A percentile compares a stretch with the other conserved stretches of the same genome.
These are phyloP conservation scores for Dryocosmus kuriphilus DNA, from an alignment of 2,888 invertebrate species.

Conservation along the genomic window DNA sequence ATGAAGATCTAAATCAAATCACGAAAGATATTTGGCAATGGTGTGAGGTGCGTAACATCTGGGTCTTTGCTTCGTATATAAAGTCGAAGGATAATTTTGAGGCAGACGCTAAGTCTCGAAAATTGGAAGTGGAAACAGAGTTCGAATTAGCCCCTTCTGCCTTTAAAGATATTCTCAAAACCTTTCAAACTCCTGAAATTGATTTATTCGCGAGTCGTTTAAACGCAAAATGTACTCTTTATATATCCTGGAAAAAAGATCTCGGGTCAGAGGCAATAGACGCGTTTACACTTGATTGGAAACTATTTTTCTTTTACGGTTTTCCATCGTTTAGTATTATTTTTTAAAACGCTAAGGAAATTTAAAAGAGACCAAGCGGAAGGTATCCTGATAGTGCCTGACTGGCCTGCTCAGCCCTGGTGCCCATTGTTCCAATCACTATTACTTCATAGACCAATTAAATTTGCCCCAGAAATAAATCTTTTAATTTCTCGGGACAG, in stretches of 20 bases:
- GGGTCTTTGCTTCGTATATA: too few relatives aligned
- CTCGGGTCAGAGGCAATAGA: too few relatives aligned
- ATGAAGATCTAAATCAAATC: too few relatives aligned
- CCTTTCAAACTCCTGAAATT: constrained; percentile 51
- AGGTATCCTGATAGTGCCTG: constrained; percentile 49
- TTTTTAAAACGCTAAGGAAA: too few relatives aligned
- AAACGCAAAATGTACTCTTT: too few relatives aligned
- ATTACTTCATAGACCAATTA: neutral
- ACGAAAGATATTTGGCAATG: too few relatives aligned
- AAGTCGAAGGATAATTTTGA: constrained; percentile 44
- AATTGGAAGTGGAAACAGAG: constrained; percentile 47
- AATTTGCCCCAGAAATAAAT: constrained; percentile 26
- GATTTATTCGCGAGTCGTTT: constrained; percentile 59
- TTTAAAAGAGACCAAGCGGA: constrained; percentile 42
- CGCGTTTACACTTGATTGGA: too few relatives aligned
- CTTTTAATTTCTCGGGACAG: constrained; percentile 43
- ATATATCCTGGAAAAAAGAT: too few relatives aligned
- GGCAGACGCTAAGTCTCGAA: constrained; percentile 48
- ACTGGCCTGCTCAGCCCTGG: constrained; percentile 52
- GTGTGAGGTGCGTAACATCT: too few relatives aligned
- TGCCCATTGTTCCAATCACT: constrained; percentile 44
- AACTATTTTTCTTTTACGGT: too few relatives aligned
- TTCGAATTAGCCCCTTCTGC: constrained; percentile 39
- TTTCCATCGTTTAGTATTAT: too few relatives aligned
- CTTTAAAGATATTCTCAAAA: constrained; percentile 23